Conservation (phyloP, 2,113 vertebrate species). For the Artemisiospiza belli region DNA sequence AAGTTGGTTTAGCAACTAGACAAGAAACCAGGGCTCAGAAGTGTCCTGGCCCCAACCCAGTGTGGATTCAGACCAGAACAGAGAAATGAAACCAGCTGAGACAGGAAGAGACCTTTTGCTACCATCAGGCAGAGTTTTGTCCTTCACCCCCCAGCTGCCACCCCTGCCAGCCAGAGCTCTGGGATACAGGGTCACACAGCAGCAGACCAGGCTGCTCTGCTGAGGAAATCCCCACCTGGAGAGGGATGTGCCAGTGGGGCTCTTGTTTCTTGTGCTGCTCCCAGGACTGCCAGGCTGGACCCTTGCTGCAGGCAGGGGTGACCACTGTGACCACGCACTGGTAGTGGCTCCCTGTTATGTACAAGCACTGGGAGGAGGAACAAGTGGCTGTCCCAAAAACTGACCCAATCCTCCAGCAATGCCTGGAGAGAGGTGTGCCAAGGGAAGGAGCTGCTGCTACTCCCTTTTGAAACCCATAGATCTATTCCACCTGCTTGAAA, state of each 20-base stretch:
- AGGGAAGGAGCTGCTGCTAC: neutral
- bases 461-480: neutral
- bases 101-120: neutral
- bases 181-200: accelerated
- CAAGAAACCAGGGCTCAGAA: neutral
- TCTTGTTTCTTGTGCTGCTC: neutral
- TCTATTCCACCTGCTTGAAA: neutral
- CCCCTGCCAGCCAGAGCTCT: neutral
- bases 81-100: slow-evolving; percentile 33
- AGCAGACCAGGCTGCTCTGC: neutral
- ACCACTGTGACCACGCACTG: accelerated
- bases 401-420: neutral
- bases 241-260: neutral
- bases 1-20: neutral
- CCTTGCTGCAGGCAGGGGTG: neutral
- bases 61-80: neutral
- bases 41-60: neutral
- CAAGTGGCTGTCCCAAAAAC: neutral
- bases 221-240: neutral
- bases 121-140: neutral
- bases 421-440: neutral
- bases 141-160: neutral
- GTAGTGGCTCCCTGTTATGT: too few species aligned
- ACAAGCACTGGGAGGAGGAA: neutral
- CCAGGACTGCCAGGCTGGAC: neutral